Evolutionary conservation across 1,140 invertebrate genomes (phyloP), one percentile per base, ranked within the genome.

Genomic region (Sminthurides bifidus): DNA sequence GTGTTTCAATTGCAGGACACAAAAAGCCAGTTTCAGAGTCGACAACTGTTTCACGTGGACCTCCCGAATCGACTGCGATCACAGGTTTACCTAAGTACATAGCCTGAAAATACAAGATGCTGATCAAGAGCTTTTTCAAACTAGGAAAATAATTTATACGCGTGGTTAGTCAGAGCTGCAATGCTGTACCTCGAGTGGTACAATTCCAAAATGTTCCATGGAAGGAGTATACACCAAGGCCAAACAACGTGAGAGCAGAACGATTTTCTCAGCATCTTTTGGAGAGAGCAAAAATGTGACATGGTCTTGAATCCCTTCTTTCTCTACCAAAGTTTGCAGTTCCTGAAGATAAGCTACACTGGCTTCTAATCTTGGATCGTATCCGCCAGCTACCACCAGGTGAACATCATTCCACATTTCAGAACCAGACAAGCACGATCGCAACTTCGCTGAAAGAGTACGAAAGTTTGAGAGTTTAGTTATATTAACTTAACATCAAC

Each of bases 131-230:
- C 30, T 6, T 14, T 33, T 21, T 8, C 12, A 38, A 54, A 48
- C 3, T 52, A 46, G 23, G 1, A 14, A 46, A 37, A 30, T 33
- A 46, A 37, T 55, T 29, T 29, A 51, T 15, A 8, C 12, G 23
- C 29, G 14, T 48, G 12, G 23, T 48, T 26, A 24, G n/a, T n/a
- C 10, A 6, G 4, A 48, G 29, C 24, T 5, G 21, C 21, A 35
- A 51, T 35, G 33, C 17, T 17, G 37, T 50, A 65, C 63, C 60
- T 99, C 96, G 48, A 99, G 73, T 1, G 96, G 96, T 6, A 99
- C 96, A 68, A 99, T 99, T 4, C 96, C 96, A 79, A 99, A 99
- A 75, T 99, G 96, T 71, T 99, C 96, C 70, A 89, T 90, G 0
- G 82, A 78, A 3, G 96, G 96, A 19, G 96, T 99, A 64, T 99